These are phyloP conservation scores for Marcusenius ussheri DNA, from an alignment of 2,113 vertebrate genomes.

Conservation along the genomic window DNA sequence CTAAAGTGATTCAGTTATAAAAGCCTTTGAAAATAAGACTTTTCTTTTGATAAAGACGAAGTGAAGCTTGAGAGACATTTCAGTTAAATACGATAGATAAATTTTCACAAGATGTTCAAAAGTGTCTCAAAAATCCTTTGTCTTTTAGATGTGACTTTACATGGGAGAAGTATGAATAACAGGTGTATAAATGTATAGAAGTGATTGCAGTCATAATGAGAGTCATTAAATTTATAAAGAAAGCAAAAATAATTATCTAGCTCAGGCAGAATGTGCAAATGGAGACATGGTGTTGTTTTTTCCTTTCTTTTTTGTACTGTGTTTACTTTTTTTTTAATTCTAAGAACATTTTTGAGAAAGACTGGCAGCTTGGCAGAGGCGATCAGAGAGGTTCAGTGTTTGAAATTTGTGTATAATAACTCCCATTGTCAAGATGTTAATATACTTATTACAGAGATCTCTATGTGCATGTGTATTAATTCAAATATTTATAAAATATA, in stretches of 20 bases:
- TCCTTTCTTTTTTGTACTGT: not conserved
- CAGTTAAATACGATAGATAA: not conserved
- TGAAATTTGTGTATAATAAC: not conserved
- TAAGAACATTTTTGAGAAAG: not conserved
- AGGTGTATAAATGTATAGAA: conserved; percentile 17
- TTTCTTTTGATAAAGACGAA: conserved; percentile 26
- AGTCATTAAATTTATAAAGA: not conserved
- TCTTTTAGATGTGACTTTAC: not conserved
- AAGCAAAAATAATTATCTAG: not conserved
- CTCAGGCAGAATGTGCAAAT: not conserved
- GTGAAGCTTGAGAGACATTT: conserved; percentile 6
- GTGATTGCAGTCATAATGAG: conserved; percentile 3
- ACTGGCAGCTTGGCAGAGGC: not conserved
- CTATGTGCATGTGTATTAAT: not conserved
- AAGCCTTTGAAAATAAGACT: conserved; percentile 33
- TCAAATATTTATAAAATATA: not conserved
- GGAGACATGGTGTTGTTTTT: not conserved
- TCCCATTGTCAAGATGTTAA: not conserved
- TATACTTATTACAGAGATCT: not conserved
- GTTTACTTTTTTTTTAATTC: not conserved
- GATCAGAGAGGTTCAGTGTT: not conserved
- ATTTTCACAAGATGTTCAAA: not conserved
- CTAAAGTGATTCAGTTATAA: conserved; percentile 45
- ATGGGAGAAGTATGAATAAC: conserved; percentile 4
- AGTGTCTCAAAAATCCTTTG: not conserved